Evolutionary conservation across 2,113 vertebrate genomes (phyloP).

Genomic region (Nothocercus nigrocapillus): DNA sequence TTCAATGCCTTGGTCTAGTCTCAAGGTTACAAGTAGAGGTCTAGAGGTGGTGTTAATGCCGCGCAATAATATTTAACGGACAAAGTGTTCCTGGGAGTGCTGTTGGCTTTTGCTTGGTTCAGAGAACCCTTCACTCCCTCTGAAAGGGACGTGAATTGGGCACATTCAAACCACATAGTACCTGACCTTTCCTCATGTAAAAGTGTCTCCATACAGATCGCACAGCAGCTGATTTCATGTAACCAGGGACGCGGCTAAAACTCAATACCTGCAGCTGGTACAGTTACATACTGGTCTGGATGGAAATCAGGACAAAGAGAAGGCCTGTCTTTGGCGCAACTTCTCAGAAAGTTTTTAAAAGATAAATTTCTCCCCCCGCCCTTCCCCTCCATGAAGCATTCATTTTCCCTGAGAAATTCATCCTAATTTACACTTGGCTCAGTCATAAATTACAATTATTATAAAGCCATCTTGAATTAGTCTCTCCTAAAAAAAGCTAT

Average conservation of each 20-base stretch:
- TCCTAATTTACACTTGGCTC: background rate
- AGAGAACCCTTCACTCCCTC: background rate
- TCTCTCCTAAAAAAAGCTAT: background rate
- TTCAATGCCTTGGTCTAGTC: background rate
- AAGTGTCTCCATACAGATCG: fast-evolving
- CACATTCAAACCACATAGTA: background rate
- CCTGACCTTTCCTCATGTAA: background rate
- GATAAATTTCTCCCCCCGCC: background rate
- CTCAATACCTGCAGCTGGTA: background rate
- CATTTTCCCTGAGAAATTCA: background rate
- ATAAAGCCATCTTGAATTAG: background rate
- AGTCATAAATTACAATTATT: constrained; percentile 3
- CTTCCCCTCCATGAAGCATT: background rate
- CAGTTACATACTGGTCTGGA: background rate
- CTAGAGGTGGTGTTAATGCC: background rate
- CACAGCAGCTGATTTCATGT: background rate
- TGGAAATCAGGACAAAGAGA: background rate
- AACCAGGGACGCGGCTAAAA: background rate
- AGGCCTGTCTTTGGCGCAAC: background rate
- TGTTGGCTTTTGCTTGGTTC: background rate
- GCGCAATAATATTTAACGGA: background rate
- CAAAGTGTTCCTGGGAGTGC: background rate
- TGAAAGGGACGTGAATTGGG: background rate
- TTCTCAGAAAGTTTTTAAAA: background rate
- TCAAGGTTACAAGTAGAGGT: background rate